These are phyloP conservation scores for Ischnus inquisitorius DNA, from an alignment of 2,888 invertebrate species.

Conservation along the genomic window DNA sequence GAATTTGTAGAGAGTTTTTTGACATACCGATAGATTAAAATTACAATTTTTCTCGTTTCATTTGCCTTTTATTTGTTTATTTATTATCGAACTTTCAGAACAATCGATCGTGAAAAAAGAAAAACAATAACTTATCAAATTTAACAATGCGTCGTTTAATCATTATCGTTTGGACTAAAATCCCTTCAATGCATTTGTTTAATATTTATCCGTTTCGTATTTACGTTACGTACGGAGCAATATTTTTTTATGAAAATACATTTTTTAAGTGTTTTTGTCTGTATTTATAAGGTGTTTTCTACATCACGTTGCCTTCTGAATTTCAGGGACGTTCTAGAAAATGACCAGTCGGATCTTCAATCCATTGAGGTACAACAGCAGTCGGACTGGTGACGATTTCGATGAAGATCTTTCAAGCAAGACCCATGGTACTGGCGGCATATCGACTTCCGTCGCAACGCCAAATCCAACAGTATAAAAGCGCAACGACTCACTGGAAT, in stretches of 20 bases:
- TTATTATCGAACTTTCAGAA: neutral
- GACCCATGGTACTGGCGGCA: conserved; percentile 90
- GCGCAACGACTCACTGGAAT: conserved; percentile 89
- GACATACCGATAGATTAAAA: no score
- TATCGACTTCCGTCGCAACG: conserved; percentile 95
- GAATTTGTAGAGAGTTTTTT: neutral
- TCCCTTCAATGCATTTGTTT: no score
- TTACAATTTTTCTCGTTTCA: no score
- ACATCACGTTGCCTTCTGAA: conserved; percentile 38
- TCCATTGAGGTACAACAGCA: conserved; percentile 90
- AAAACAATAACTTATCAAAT: no score
- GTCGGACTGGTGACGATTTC: conserved; percentile 94
- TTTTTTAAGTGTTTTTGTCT: no score
- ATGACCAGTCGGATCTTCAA: conserved; percentile 87
- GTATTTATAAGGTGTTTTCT: no score
- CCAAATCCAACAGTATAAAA: conserved; percentile 91
- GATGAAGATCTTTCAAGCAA: conserved; percentile 91
- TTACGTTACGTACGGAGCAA: no score
- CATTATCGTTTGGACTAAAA: no score
- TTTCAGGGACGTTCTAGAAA: conserved; percentile 89
- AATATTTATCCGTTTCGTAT: no score
- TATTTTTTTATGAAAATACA: no score
- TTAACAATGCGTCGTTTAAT: no score
- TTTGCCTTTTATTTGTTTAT: neutral
- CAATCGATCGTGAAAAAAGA: no score